Evolutionary conservation across 1,140 invertebrate genomes (phyloP).

Genomic region (Zeugodacus cucurbitae): DNA sequence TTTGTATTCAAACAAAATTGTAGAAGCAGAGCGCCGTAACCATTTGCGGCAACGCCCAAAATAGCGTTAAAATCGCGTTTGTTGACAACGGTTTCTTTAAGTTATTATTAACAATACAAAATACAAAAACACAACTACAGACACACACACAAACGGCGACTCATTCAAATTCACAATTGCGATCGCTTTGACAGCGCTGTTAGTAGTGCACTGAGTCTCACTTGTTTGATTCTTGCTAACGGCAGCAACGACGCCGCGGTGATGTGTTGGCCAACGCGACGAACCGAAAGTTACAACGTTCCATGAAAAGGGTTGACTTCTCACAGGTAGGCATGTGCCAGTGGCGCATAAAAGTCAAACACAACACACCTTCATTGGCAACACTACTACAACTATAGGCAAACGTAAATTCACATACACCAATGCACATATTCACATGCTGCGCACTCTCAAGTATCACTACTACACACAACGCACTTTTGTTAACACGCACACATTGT

Average conservation of each 20-base stretch:
- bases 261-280: neutral
- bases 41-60: slow-evolving; percentile 23
- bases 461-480: neutral
- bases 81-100: neutral
- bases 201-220: neutral
- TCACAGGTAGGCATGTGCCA: neutral
- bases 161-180: neutral
- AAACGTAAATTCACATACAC: neutral
- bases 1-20: neutral
- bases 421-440: neutral
- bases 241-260: neutral
- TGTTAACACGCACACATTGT: neutral
- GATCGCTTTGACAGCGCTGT: neutral
- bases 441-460: neutral
- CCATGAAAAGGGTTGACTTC: slow-evolving; percentile 1
- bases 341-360: neutral
- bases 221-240: neutral
- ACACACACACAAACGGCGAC: neutral
- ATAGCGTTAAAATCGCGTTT: neutral
- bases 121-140: neutral
- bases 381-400: no score
- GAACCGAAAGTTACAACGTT: neutral
- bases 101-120: neutral
- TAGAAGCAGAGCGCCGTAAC: neutral
- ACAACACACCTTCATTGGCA: neutral